These are phyloP conservation scores for Hirtodrosophila duncani DNA, from an alignment of 2,888 invertebrate genomes.

Conservation along the genomic window DNA sequence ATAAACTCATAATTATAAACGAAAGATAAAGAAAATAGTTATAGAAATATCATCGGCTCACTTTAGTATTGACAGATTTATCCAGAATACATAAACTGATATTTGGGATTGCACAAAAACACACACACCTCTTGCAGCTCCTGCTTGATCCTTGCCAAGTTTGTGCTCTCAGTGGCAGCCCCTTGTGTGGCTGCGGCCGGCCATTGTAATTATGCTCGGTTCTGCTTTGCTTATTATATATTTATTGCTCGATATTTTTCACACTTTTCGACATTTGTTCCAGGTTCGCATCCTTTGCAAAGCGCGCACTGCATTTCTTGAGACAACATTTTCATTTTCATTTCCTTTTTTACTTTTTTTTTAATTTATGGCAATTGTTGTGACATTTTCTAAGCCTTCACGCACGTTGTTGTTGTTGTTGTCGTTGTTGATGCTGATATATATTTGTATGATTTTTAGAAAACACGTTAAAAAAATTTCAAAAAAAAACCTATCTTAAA, in stretches of 20 bases:
- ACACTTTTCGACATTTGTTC: conserved; percentile 30
- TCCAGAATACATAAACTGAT: conserved; percentile 5
- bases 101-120: too few species aligned
- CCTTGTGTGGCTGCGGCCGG: too few species aligned
- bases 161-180: too few species aligned
- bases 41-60: conserved; percentile 9
- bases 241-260: too few species aligned
- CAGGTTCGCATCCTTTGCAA: conserved; percentile 47
- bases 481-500: conserved; percentile 33
- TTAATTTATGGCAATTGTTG: conserved; percentile 18
- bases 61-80: neutral
- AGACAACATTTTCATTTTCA: conserved; percentile 12
- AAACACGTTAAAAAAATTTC: conserved; percentile 58
- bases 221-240: neutral
- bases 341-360: conserved; percentile 18
- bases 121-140: too few species aligned
- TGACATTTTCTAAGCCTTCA: conserved; percentile 33
- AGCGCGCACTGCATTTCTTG: conserved; percentile 59
- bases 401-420: conserved; percentile 43
- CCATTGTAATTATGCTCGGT: too few species aligned
- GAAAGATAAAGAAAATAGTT: conserved; percentile 2
- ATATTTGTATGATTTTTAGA: conserved; percentile 2
- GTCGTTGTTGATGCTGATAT: conserved; percentile 24
- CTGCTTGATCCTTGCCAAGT: too few species aligned
- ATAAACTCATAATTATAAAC: conserved; percentile 17